A percentile compares a stretch with the other conserved stretches of the same genome.
Conservation (phyloP, 2,797 vertebrate species). For the Crocodylus rhombifer region DNA sequence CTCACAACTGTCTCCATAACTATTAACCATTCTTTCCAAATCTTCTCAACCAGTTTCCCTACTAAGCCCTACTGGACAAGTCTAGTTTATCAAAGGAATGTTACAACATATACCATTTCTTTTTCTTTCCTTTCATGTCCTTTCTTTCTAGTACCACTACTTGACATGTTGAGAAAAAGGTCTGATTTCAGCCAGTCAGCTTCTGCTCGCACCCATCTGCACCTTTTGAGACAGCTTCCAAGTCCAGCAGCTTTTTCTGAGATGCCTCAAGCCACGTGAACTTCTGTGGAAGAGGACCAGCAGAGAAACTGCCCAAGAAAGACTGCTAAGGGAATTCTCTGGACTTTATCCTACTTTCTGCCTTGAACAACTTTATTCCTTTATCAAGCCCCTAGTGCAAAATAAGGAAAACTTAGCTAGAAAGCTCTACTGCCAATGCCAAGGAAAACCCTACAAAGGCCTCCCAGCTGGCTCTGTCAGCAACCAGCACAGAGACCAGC, state of each 20-base stretch:
- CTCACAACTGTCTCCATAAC: slow-evolving; percentile 32
- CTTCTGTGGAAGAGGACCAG: background rate
- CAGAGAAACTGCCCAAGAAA: background rate
- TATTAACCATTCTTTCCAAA: slow-evolving; percentile 54
- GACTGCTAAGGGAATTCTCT: background rate
- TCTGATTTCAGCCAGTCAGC: slow-evolving; percentile 19
- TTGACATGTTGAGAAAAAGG: slow-evolving; percentile 15
- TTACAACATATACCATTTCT: slow-evolving; percentile 33
- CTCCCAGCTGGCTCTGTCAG: background rate
- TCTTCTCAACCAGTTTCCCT: slow-evolving; percentile 35
- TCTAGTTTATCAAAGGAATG: slow-evolving; percentile 55
- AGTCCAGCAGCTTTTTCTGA: background rate
- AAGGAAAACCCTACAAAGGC: background rate
- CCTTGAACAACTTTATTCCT: background rate
- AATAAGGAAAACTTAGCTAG: background rate
- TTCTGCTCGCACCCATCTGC: background rate
- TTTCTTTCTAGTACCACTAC: background rate
- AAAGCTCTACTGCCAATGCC: background rate
- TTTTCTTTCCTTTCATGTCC: slow-evolving; percentile 4
- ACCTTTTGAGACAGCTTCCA: background rate
- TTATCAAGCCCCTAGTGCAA: background rate
- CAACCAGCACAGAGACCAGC: background rate
- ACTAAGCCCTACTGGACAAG: slow-evolving; percentile 28
- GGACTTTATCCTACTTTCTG: background rate
- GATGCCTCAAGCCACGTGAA: too few relatives aligned